phyloP scores from a whole-genome alignment of 2,888 invertebrate genomes.

The Empis livida region DNA sequence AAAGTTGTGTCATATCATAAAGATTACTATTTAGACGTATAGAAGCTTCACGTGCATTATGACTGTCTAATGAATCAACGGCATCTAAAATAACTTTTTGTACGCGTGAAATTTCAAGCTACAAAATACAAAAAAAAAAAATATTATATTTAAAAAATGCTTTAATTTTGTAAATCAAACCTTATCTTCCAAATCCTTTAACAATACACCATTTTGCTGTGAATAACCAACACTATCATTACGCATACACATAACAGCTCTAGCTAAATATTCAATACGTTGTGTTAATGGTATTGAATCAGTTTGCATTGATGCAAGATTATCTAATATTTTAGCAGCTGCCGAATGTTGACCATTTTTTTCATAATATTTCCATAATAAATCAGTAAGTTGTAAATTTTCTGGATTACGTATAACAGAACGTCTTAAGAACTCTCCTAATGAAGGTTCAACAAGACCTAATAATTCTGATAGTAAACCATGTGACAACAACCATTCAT shows the following conservation, averaged over 20 bases:
- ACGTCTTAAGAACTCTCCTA: conserved; percentile 34
- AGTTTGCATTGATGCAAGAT: conserved; percentile 56
- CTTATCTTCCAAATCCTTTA: conserved; percentile 85
- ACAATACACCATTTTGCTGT: conserved; percentile 58
- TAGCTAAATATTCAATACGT: conserved; percentile 80
- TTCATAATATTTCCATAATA: conserved; percentile 95
- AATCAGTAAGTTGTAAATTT: conserved; percentile 52
- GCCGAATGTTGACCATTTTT: conserved; percentile 81
- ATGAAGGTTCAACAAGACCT: conserved; percentile 39
- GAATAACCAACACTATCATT: conserved; percentile 67
- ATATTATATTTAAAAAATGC: too few relatives aligned
- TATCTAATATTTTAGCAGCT: conserved; percentile 81
- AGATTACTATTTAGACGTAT: conserved; percentile 65
- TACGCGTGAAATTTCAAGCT: conserved; percentile 72
- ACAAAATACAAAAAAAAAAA: conserved; percentile 1
- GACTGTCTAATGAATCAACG: conserved; percentile 39
- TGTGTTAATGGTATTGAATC: conserved; percentile 61
- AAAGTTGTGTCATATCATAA: conserved; percentile 80
- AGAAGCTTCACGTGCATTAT: conserved; percentile 50
- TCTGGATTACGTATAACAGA: conserved; percentile 42
- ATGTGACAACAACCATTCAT: conserved; percentile 82
- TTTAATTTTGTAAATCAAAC: too few relatives aligned
- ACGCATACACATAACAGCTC: conserved; percentile 91
- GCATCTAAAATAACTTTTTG: conserved; percentile 59
- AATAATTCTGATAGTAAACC: conserved; percentile 56